Evolutionary conservation across 2,888 invertebrate genomes (phyloP), one percentile per base, ranked within the genome.

Genomic region (Drosophila rellima): DNA sequence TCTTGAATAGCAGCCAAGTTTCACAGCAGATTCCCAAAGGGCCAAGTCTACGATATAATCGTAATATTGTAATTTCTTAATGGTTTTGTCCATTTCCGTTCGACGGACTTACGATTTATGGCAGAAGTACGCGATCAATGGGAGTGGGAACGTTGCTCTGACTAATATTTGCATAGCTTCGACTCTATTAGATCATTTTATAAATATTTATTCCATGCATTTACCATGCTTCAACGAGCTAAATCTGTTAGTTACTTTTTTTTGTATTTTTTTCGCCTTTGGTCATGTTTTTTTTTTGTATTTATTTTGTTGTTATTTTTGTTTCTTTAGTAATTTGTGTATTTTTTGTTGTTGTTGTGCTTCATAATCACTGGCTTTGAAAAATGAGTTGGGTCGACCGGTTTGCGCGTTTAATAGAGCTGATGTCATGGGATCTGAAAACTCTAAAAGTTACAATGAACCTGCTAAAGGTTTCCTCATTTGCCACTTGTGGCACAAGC

Each of bases 341-440:
- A 65, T 65, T 60, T 59, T 52, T 50, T 67, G 42, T 57, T 52
- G 35, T 55, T 52, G 26, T 31, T 50, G 39, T 13, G 40, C 52
- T 59, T 69, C 48, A 72, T 73, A 82, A 80, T 81, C 80, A 67
- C 37, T 63, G 65, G 61, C 77, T 86, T 81, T 83, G 80, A 86
- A 79, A 86, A 81, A 79, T 79, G 83, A 81, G 77, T 63, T 67
- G 62, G 63, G 78, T 81, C 86, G 83, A 86, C 83, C 87, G 83
- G 83, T 83, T 78, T 78, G 64, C 62, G 68, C 56, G 51, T 31
- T 63, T 74, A 78, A 74, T 70, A 51, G 78, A 80, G 82, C 86
- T 78, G 77, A 83, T 86, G 83, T 86, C 83, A 83, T 86, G 81
- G 70, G 54, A 72, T 66, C 35, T 62, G 52, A 37, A 65, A 47